These are phyloP conservation scores for Sarcophaga variegata DNA, from an alignment of 2,888 invertebrate species.

Conservation along the genomic window DNA sequence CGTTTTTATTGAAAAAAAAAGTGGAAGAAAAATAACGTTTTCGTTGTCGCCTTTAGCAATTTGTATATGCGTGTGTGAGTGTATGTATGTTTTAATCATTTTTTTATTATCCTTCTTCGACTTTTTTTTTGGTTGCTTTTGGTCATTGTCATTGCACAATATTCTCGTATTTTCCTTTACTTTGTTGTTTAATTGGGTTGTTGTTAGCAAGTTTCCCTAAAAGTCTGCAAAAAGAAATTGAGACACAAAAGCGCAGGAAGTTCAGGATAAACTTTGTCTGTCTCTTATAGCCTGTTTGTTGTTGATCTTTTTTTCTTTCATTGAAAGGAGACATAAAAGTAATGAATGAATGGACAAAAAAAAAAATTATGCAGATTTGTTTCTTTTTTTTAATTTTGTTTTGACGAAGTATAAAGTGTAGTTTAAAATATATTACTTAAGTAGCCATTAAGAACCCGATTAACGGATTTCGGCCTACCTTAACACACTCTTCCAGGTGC, in stretches of 20 bases:
- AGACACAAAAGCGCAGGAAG: background rate
- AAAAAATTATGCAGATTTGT: too few species aligned
- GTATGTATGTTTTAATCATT: conserved; percentile 50
- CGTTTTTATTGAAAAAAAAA: conserved; percentile 28
- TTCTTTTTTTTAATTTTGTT: too few species aligned
- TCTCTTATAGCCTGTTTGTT: background rate
- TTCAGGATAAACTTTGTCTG: background rate
- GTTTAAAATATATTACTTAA: too few species aligned
- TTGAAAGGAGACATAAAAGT: background rate
- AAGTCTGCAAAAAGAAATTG: background rate
- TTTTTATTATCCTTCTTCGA: conserved; percentile 48
- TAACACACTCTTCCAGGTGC: too few species aligned
- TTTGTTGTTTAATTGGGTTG: background rate
- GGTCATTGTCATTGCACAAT: background rate
- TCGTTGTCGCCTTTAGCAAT: conserved; percentile 31
- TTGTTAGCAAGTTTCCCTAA: background rate
- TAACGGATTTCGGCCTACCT: too few species aligned
- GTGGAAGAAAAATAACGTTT: background rate
- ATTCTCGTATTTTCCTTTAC: background rate
- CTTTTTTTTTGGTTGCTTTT: background rate
- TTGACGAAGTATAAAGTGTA: too few species aligned
- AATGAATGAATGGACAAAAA: background rate
- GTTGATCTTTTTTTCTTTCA: background rate
- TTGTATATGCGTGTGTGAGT: conserved; percentile 25
- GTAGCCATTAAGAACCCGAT: too few species aligned